Conservation (phyloP, 37 sponge, comb jelly and placozoan genomes). For the Chondrosia reniformis region DNA sequence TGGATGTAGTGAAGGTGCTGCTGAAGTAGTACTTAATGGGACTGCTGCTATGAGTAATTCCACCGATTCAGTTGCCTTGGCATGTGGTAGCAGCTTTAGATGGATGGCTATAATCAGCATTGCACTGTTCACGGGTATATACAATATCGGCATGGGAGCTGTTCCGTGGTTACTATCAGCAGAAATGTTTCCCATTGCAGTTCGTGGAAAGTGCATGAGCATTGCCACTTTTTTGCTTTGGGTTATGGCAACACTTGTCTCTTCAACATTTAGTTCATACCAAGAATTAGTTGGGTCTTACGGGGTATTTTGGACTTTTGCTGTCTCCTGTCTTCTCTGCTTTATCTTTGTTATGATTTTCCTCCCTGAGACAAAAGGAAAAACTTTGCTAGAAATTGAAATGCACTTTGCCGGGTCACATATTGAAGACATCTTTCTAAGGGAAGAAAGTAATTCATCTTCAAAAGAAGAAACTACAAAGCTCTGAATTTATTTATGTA, state of each 20-base stretch:
- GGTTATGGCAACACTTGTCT: constrained; percentile 53
- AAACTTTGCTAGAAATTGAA: constrained; percentile 80
- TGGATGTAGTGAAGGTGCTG: not conserved
- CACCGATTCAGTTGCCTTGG: not conserved
- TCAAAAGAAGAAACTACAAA: too few relatives aligned
- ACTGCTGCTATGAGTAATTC: not conserved
- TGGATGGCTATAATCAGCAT: constrained; percentile 29
- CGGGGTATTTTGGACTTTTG: constrained; percentile 65
- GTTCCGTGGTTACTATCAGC: constrained; percentile 78
- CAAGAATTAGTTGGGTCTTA: not conserved
- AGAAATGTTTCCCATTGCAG: constrained; percentile 70
- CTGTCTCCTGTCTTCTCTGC: constrained; percentile 30
- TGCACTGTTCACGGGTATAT: constrained; percentile 48
- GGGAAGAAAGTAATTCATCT: not conserved
- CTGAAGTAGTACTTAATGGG: not conserved
- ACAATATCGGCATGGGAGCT: constrained; percentile 77
- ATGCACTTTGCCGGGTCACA: constrained; percentile 31
- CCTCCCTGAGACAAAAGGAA: constrained; percentile 88
- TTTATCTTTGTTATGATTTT: constrained; percentile 70
- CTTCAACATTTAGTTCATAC: constrained; percentile 31
- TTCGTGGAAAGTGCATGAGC: constrained; percentile 48
- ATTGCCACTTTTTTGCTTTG: constrained; percentile 63
- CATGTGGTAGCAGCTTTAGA: not conserved
- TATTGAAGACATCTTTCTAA: not conserved
- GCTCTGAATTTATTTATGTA: too few relatives aligned